Percentiles rank a stretch among this genome's conserved stretches.
These are phyloP conservation scores for Canis aureus DNA, from an alignment of 2,113 vertebrate genomes.

Conservation along the genomic window DNA sequence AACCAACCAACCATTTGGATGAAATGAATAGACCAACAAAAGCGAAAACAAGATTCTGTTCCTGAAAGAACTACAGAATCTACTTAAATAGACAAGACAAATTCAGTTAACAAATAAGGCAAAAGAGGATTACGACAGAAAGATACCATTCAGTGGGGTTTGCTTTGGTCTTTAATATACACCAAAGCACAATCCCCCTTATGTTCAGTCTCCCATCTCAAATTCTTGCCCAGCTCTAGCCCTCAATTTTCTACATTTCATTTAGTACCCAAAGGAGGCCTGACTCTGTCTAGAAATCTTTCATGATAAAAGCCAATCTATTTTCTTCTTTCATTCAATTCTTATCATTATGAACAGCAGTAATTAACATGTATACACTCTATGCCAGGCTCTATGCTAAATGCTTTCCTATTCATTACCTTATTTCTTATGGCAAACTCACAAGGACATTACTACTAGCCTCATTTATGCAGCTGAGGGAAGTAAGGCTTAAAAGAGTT, in stretches of 20 bases:
- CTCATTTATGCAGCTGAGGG: neutral
- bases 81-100: neutral
- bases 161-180: constrained; percentile 17
- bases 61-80: neutral
- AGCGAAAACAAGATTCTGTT: neutral
- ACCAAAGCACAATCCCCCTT: neutral
- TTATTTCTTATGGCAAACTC: neutral
- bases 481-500: neutral
- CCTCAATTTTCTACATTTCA: neutral
- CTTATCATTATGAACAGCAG: neutral
- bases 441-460: neutral
- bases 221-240: neutral
- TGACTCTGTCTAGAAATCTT: neutral
- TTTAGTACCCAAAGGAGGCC: neutral
- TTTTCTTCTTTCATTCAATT: neutral
- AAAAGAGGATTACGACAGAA: neutral
- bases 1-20: neutral
- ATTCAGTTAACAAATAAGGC: neutral
- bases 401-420: neutral
- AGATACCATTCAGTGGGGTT: neutral
- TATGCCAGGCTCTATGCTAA: neutral
- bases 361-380: neutral
- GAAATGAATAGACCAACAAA: neutral
- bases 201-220: neutral
- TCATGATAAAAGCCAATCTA: neutral